Evolutionary conservation across 2,797 vertebrate species (phyloP).

Genomic region (Mus minutoides): DNA sequence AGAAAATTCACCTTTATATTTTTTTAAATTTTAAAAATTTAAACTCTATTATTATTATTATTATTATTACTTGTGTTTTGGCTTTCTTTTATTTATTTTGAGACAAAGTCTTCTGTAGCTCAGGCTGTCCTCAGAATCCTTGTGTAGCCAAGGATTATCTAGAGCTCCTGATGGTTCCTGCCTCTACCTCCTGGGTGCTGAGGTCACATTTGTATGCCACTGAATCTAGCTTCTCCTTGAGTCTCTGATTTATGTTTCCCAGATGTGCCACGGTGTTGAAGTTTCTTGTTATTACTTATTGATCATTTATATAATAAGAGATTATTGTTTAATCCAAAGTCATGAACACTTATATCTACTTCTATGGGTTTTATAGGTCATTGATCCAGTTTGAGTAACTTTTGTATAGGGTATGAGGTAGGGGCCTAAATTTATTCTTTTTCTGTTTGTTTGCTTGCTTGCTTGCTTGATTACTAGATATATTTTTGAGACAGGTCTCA

Average conservation of each 20-base stretch:
- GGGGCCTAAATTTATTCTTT: not conserved
- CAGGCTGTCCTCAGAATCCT: not conserved
- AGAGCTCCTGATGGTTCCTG: not conserved
- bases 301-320: not conserved
- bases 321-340: not conserved
- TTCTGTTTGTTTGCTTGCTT: not conserved
- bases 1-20: not conserved
- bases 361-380: not conserved
- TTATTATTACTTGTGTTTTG: not conserved
- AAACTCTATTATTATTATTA: not conserved
- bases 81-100: not conserved
- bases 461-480: not conserved
- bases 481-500: not conserved
- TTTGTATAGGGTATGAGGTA: not conserved
- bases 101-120: not conserved
- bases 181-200: not conserved
- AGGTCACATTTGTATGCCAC: not conserved
- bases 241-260: not conserved
- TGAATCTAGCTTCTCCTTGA: not conserved
- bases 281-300: not conserved
- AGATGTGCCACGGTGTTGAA: not conserved
- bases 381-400: not conserved
- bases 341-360: not conserved
- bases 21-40: not conserved
- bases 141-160: not conserved